Conservation (phyloP, 1,140 invertebrate species). For the Dermatophagoides farinae region DNA sequence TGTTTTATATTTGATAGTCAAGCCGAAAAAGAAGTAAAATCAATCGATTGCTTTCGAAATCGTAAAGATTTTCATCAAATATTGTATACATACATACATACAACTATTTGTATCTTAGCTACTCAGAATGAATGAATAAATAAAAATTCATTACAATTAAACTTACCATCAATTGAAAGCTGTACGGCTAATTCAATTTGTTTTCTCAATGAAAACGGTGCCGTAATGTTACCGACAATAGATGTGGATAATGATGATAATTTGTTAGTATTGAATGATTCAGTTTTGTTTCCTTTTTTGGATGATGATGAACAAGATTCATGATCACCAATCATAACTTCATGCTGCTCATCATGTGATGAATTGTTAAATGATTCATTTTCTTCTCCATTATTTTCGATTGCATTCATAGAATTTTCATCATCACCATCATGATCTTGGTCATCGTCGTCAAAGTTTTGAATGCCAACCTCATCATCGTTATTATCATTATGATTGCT, state of each 20-base stretch:
- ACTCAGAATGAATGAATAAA: neutral
- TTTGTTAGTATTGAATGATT: neutral
- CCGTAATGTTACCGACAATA: neutral
- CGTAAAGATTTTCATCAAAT: neutral
- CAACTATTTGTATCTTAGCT: neutral
- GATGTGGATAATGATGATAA: neutral
- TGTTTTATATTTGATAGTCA: neutral
- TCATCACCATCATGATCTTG: too few relatives aligned
- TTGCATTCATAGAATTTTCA: too few relatives aligned
- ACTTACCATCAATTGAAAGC: neutral
- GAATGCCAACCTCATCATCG: too few relatives aligned
- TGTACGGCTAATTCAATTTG: neutral
- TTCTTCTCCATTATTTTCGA: too few relatives aligned
- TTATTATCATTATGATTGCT: too few relatives aligned
- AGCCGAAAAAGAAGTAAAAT: slow-evolving; percentile 8
- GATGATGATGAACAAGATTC: neutral
- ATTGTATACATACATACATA: neutral
- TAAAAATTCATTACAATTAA: neutral
- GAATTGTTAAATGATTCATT: neutral
- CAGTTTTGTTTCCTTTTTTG: neutral
- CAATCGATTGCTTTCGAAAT: neutral
- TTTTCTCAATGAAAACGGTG: slow-evolving; percentile 3
- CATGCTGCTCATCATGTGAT: neutral
- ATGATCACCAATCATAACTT: neutral
- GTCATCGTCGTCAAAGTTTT: too few relatives aligned